Conservation (phyloP, 2,797 vertebrate species). For the Cyprinodon diabolis region DNA sequence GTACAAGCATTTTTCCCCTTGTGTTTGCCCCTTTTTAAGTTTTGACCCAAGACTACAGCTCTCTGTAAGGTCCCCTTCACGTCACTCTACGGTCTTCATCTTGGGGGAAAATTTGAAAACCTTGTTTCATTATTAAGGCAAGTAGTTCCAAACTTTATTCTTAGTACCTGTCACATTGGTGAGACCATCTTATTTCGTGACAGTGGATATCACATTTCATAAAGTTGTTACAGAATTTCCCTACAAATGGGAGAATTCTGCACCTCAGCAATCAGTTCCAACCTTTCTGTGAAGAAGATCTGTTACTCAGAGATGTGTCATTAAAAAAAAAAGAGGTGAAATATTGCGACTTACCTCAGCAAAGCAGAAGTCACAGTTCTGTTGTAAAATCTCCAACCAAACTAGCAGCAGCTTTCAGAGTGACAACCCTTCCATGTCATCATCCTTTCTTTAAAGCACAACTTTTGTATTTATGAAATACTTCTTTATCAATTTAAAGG, state of each 20-base stretch:
- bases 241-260: neutral
- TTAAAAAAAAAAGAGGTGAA: neutral
- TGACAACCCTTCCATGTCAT: no score
- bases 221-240: neutral
- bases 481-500: no score
- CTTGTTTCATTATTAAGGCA: neutral
- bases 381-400: no score
- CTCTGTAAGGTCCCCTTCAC: neutral
- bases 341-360: neutral
- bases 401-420: no score
- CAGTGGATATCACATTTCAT: neutral
- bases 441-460: no score
- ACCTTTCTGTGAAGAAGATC: neutral
- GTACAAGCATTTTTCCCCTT: no score
- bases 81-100: neutral
- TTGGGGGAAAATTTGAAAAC: neutral
- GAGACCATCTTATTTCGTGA: neutral
- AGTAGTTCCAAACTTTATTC: no score
- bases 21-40: neutral
- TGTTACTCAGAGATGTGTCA: neutral
- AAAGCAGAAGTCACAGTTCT: neutral
- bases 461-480: no score
- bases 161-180: neutral
- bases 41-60: neutral
- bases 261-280: neutral